These are phyloP conservation scores for Syrphus vitripennis DNA, from an alignment of 2,888 invertebrate species.

Conservation along the genomic window DNA sequence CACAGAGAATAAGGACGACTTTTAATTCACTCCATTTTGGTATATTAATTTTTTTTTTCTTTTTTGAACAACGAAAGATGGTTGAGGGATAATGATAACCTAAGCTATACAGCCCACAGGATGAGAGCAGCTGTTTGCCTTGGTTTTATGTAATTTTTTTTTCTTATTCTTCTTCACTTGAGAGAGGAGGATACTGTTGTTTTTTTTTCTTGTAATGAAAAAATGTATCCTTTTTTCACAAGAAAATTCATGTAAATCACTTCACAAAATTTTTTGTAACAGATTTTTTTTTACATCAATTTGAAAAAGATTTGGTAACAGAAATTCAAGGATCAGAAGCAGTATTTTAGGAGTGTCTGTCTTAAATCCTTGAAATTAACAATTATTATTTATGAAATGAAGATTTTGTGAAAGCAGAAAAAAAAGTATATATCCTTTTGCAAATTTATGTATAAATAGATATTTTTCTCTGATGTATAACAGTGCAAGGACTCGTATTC, in stretches of 20 bases:
- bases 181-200: constrained; percentile 46
- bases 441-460: constrained; percentile 11
- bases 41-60: not conserved
- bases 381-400: not conserved
- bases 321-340: not conserved
- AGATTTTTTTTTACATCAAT: not conserved
- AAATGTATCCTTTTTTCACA: constrained; percentile 18
- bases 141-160: constrained; percentile 67
- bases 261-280: not conserved
- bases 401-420: not conserved
- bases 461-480: constrained; percentile 42
- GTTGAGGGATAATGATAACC: constrained; percentile 48
- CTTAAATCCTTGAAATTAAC: not conserved
- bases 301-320: not conserved
- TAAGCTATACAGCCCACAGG: constrained; percentile 48
- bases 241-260: not conserved
- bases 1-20: constrained; percentile 34
- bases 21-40: constrained; percentile 46
- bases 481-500: constrained; percentile 59
- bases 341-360: not conserved
- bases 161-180: constrained; percentile 24
- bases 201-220: not conserved
- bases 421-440: not conserved
- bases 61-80: not conserved
- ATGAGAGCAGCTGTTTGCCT: constrained; percentile 71